phyloP scores from a whole-genome alignment of 2,113 vertebrate species.

The Cephalophus harveyi region DNA sequence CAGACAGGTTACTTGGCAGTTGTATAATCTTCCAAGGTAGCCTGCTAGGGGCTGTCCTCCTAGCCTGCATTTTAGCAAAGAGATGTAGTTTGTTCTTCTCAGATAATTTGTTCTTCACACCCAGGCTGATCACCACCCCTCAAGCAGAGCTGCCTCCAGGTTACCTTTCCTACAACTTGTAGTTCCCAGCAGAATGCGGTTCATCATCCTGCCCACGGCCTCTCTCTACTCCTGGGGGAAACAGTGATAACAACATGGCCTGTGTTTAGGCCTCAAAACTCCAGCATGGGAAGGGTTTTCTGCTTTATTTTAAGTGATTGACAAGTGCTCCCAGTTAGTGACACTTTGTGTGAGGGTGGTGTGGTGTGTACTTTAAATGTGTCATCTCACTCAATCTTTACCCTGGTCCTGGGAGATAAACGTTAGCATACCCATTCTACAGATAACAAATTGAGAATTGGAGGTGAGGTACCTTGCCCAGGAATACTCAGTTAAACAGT shows the following conservation, averaged over 20 bases:
- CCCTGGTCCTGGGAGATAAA: not conserved
- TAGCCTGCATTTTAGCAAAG: not conserved
- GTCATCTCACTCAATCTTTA: not conserved
- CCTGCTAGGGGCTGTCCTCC: not conserved
- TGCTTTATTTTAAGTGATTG: not conserved
- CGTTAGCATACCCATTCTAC: not conserved
- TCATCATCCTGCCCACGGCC: not conserved
- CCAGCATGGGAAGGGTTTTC: not conserved
- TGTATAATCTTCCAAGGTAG: not conserved
- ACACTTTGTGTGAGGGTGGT: not conserved
- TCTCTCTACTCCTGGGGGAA: not conserved
- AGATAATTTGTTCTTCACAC: not conserved
- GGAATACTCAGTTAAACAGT: not conserved
- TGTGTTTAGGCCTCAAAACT: not conserved
- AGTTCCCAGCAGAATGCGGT: not conserved
- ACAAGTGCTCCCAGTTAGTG: not conserved
- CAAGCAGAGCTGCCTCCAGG: not conserved
- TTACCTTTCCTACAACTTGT: not conserved
- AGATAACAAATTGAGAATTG: not conserved
- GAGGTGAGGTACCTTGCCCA: not conserved
- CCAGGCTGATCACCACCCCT: not conserved
- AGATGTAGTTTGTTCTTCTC: too few species aligned
- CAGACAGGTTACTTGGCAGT: not conserved
- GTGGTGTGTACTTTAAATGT: not conserved
- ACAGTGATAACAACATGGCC: not conserved